Conservation (phyloP, 2,888 invertebrate species). For the Serrognathus titanus region DNA sequence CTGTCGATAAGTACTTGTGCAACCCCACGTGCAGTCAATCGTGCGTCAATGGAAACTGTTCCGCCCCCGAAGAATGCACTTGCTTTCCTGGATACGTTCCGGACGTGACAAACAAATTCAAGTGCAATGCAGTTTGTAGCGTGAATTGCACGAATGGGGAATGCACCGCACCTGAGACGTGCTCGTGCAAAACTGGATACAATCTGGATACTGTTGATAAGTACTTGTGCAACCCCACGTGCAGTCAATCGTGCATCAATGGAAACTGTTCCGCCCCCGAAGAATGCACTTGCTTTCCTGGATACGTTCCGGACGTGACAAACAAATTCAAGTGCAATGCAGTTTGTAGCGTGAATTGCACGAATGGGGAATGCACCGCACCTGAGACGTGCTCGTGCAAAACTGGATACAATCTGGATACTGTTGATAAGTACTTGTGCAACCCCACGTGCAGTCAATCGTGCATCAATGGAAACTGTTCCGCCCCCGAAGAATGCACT, state of each 20-base stretch:
- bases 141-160: slow-evolving; percentile 18
- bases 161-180: slow-evolving; percentile 23
- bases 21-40: slow-evolving; percentile 16
- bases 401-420: slow-evolving; percentile 2
- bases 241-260: slow-evolving; percentile 40
- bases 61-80: slow-evolving; percentile 15
- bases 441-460: slow-evolving; percentile 16
- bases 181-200: slow-evolving; percentile 17
- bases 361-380: slow-evolving; percentile 16
- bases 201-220: background rate
- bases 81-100: slow-evolving; percentile 16
- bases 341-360: slow-evolving; percentile 14
- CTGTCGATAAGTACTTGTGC: background rate
- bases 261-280: slow-evolving; percentile 39
- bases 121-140: slow-evolving; percentile 19
- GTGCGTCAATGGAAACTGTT: slow-evolving; percentile 48
- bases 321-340: slow-evolving; percentile 19
- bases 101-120: slow-evolving; percentile 2
- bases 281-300: slow-evolving; percentile 17
- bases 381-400: slow-evolving; percentile 25
- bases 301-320: slow-evolving; percentile 4
- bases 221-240: slow-evolving; percentile 10
- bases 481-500: slow-evolving; percentile 15
- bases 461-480: slow-evolving; percentile 48
- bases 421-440: background rate